Base-by-base conservation (phyloP, 2,888 invertebrate species). In the Cheilosia scutellata region DNA sequence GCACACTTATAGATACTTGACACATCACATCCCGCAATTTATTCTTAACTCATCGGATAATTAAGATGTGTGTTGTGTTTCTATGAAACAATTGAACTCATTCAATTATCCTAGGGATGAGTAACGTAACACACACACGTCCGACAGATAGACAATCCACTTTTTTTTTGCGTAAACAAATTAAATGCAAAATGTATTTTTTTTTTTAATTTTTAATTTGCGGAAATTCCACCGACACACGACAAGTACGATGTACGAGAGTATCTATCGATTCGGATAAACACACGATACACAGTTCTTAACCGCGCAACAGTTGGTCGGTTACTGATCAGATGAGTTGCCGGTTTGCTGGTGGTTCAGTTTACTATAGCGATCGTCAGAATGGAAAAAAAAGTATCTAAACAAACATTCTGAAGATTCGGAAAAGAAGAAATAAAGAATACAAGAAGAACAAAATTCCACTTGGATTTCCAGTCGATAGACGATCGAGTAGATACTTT, bases 261-360 rank as follows among this genome's bases (percentile, higher is more conserved):
- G 49, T 58, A 58, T 58, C 40, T 40, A 33, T 33, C 37, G 5
- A 27, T 5, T 53, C 16, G 11, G 40, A 55, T 47, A 9, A 16
- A 31, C 29, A 49, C 7, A 6, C 62, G n/a, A 40, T 20, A 42
- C 6, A 42, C 20, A 47, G 53, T 66, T 86, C 76, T 70, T 72
- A 72, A 82, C 86, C 72, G 82, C 76, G 77, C 86, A 86, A 86
- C 86, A 86, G 86, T 86, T 86, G 86, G 86, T 86, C 68, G 86
- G 76, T 86, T 72, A 77, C 71, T 86, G 86, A 82, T 75, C 76
- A 71, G 80, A 74, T 84, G 75, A 44, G 33, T 75, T 63, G 70
- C 65, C 75, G 84, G 79, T 79, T 77, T 58, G 53, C 57, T 82
- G 82, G 70, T 77, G 71, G 60, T 70, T 82, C 57, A 31, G 29